A percentile compares a stretch with the other conserved stretches of the same genome.
Conservation (phyloP, 1,140 invertebrate genomes). For the Trichonephila clavata region DNA sequence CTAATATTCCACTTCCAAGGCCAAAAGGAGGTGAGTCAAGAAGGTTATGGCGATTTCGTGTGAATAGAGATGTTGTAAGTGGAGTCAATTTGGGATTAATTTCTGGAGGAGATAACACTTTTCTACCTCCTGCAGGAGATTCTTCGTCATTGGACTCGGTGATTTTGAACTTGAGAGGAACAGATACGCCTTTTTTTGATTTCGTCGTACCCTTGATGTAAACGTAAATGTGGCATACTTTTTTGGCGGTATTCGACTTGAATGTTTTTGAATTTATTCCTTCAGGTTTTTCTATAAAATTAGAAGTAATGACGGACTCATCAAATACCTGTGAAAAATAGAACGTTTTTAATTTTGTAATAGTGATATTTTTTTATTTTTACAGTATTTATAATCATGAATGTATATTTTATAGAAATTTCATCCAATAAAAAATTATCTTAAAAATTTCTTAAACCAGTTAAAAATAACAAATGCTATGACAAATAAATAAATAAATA, state of each 20-base stretch:
- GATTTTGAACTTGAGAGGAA: neutral
- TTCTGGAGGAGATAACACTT: neutral
- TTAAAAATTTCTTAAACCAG: neutral
- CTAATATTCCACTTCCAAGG: neutral
- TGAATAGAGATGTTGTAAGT: neutral
- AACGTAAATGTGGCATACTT: neutral
- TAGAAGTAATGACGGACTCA: neutral
- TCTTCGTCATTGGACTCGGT: neutral
- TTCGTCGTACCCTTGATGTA: neutral
- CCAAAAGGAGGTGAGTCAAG: neutral
- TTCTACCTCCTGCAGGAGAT: neutral
- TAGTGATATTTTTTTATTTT: neutral
- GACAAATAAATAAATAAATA: no score
- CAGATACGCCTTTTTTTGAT: neutral
- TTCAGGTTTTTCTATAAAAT: neutral
- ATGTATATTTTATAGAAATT: neutral
- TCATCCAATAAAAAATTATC: neutral
- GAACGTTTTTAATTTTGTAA: neutral
- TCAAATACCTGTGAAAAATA: neutral
- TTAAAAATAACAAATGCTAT: no score
- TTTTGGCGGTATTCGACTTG: neutral
- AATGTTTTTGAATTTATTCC: neutral
- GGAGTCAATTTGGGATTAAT: neutral
- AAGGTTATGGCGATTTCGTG: neutral
- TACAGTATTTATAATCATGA: neutral